phyloP scores from a whole-genome alignment of 1,140 invertebrate genomes.

The Galleria mellonella region DNA sequence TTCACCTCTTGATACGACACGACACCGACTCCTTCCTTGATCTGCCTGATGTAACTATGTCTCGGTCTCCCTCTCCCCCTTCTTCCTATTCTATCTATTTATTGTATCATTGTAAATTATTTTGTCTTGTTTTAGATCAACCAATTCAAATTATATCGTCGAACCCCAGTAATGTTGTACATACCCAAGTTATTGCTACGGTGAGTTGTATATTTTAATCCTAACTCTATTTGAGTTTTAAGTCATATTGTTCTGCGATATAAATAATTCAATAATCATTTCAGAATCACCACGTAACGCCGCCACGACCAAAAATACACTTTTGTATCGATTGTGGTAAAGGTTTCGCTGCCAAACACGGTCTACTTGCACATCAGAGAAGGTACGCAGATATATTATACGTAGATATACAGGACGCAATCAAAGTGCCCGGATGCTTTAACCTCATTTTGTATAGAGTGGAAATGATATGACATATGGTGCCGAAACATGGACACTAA shows the following conservation, averaged over 20 bases:
- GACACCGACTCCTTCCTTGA: too few relatives aligned
- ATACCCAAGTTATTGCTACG: conserved; percentile 67
- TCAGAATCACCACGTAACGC: conserved; percentile 56
- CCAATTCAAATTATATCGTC: conserved; percentile 62
- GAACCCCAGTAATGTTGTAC: conserved; percentile 60
- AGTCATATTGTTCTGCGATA: background rate
- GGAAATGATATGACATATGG: too few relatives aligned
- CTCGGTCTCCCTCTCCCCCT: too few relatives aligned
- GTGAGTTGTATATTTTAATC: conserved; percentile 26
- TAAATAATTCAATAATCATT: conserved; percentile 1
- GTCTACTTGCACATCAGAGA: conserved; percentile 83
- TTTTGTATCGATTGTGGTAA: conserved; percentile 89
- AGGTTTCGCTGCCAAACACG: conserved; percentile 88
- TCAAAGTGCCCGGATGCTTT: background rate
- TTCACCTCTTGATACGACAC: too few relatives aligned
- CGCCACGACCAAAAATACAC: conserved; percentile 82
- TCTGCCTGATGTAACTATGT: too few relatives aligned
- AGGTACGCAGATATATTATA: too few relatives aligned
- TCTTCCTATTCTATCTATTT: too few relatives aligned
- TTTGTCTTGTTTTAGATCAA: conserved; percentile 43
- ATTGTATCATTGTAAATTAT: too few relatives aligned
- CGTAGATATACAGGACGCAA: background rate
- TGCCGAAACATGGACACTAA: too few relatives aligned
- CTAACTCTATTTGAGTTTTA: background rate
- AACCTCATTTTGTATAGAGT: background rate